Base-by-base conservation (phyloP, 2,113 vertebrate species). In the Platycercus adscitus region DNA sequence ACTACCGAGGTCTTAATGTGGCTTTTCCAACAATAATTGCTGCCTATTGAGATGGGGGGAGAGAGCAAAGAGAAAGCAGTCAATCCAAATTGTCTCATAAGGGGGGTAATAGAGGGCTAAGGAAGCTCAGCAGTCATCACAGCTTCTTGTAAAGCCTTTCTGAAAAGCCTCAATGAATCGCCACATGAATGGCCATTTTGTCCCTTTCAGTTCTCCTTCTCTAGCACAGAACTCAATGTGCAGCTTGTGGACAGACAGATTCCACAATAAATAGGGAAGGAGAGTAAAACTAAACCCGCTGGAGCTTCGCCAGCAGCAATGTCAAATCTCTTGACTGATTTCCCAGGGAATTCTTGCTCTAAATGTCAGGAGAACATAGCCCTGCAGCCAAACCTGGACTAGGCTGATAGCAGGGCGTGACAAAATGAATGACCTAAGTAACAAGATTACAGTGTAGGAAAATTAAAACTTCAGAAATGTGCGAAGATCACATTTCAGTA, bases 301-400 rank as follows among this genome's bases (percentile, higher is more conserved):
- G 98, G 97, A 97, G 44, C 39, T 39, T 88, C 11, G 92, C 98
- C 98, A 98, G 90, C 53, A 91, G 94, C 96, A 96, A 97, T 97
- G 97, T 96, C 97, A 98, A 95, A 98, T 97, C 97, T 97, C 96
- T 98, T 98, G 98, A 98, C 97, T 98, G 91, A 98, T 98, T 98
- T 98, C 98, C 97, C 97, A 97, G 97, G 97, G 97, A 98, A 97
- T 98, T 98, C 98, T 97, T 98, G 97, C 82, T 97, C 94, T 98
- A 98, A 98, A 98, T 98, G 98, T 98, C 98, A 98, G 96, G 94
- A 90, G 94, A 97, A 97, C 83, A 93, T 73, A 96, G 93, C 95
- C 95, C 88, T 49, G 77, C 83, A 91, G 97, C 91, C 96, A 97
- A 95, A 89, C 82, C 95, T 92, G 94, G 93, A 91, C 92, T 88